These are phyloP conservation scores for Scaptomyza reducta DNA, from an alignment of 2,888 invertebrate species.

Conservation along the genomic window DNA sequence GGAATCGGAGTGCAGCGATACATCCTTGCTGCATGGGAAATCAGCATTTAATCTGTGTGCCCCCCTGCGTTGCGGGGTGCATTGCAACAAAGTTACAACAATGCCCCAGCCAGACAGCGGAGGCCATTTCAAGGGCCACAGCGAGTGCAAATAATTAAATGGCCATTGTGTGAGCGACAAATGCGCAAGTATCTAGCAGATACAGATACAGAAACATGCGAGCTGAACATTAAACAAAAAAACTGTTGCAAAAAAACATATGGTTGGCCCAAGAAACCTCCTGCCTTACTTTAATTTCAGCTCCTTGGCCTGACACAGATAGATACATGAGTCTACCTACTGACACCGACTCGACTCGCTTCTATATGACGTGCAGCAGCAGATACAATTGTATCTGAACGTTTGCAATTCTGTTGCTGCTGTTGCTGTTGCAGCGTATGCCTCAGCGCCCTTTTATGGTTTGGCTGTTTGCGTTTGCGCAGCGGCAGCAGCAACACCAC, in stretches of 20 bases:
- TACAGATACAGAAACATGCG: constrained; percentile 53
- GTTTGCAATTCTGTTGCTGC: constrained; percentile 19
- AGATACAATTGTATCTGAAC: constrained; percentile 74
- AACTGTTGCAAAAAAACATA: constrained; percentile 51
- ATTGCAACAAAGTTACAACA: constrained; percentile 48
- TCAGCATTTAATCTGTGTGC: constrained; percentile 69
- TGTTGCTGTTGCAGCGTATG: constrained; percentile 28
- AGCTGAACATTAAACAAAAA: neutral
- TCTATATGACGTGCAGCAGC: constrained; percentile 43
- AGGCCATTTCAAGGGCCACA: constrained; percentile 5
- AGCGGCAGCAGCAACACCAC: constrained; percentile 29
- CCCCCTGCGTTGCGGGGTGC: constrained; percentile 2
- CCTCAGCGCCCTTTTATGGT: constrained; percentile 61
- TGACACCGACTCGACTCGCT: constrained; percentile 65
- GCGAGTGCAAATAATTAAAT: constrained; percentile 69
- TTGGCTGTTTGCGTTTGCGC: constrained; percentile 53
- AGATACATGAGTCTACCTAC: constrained; percentile 71
- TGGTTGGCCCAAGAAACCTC: constrained; percentile 82
- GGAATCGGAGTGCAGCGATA: constrained; percentile 13
- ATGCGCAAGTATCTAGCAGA: constrained; percentile 52
- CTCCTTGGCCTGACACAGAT: constrained; percentile 80
- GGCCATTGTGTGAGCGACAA: constrained; percentile 62
- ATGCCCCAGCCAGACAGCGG: neutral
- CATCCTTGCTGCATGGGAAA: constrained; percentile 65
- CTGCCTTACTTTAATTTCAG: constrained; percentile 84